Evolutionary conservation across 2,113 vertebrate genomes (phyloP).

Genomic region (Rhynchopsitta pachyrhyncha): DNA sequence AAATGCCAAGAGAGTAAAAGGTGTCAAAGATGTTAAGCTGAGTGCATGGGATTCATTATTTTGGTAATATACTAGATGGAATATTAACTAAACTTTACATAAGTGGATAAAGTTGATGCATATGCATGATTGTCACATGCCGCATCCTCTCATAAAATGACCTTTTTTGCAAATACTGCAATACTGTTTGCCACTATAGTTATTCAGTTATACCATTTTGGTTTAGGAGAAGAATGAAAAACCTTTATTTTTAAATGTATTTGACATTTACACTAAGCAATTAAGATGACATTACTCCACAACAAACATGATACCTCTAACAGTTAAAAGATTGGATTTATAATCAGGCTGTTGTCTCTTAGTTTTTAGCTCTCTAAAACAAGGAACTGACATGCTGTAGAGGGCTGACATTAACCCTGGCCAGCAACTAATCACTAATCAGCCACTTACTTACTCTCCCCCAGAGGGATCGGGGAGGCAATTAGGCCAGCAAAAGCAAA

Average conservation of each 20-base stretch:
- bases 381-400: background rate
- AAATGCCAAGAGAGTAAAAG: background rate
- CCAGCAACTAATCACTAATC: background rate
- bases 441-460: background rate
- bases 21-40: background rate
- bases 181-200: background rate
- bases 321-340: background rate
- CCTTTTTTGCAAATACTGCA: background rate
- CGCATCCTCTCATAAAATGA: background rate
- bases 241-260: background rate
- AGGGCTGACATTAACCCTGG: background rate
- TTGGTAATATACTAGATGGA: background rate
- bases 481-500: background rate
- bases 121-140: background rate
- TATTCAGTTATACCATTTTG: background rate
- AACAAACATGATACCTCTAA: background rate
- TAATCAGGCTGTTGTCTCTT: background rate
- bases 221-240: background rate
- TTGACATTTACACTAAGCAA: background rate
- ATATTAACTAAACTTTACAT: background rate
- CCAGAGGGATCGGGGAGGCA: rapidly evolving
- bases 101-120: background rate
- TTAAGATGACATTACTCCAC: background rate
- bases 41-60: background rate
- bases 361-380: background rate